phyloP scores from a whole-genome alignment of 2,113 vertebrate species.

The Ochotona princeps region DNA sequence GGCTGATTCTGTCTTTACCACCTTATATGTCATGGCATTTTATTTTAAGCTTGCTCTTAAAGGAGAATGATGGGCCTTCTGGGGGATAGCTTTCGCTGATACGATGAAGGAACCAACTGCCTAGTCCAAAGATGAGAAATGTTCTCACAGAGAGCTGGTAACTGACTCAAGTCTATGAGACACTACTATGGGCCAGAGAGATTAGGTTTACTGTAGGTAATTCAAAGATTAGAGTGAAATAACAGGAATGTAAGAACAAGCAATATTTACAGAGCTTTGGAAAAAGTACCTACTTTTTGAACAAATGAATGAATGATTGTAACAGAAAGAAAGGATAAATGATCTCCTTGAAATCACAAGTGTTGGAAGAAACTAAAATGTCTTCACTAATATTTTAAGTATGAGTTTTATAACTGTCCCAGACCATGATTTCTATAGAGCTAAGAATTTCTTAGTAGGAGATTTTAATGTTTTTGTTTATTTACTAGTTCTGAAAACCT shows the following conservation, averaged over 20 bases:
- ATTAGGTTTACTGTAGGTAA: neutral
- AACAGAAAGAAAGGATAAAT: neutral
- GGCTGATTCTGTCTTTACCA: neutral
- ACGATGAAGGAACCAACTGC: neutral
- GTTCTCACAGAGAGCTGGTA: neutral
- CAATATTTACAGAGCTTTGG: neutral
- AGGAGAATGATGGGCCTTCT: neutral
- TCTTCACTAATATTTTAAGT: neutral
- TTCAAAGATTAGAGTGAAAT: conserved; percentile 1
- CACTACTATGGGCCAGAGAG: neutral
- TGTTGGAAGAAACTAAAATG: neutral
- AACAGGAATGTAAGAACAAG: neutral
- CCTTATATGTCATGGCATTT: neutral
- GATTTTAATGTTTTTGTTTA: neutral
- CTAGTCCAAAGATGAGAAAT: neutral
- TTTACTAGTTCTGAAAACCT: conserved; percentile 38
- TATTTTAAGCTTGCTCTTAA: neutral
- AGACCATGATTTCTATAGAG: neutral
- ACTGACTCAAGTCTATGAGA: neutral
- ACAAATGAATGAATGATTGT: neutral
- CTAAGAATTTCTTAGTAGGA: neutral
- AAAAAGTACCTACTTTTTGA: neutral
- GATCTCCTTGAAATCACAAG: neutral
- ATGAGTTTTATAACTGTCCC: neutral
- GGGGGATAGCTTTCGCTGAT: neutral